Evolutionary conservation across 2,797 vertebrate genomes (phyloP), one percentile per base, ranked within the genome.

Genomic region (Notamacropus eugenii): DNA sequence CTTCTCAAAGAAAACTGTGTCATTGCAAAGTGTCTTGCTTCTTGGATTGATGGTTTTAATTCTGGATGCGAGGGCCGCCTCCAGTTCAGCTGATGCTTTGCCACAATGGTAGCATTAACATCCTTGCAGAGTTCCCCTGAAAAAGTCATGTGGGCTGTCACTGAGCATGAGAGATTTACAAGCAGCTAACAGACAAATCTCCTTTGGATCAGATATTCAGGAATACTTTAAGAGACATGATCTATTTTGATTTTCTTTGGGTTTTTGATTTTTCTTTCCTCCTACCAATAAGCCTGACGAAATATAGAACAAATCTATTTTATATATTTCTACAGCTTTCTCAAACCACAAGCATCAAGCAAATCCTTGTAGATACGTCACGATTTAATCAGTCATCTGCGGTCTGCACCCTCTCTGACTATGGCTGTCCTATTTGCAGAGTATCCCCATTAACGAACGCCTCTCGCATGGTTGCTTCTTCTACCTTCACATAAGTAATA

Each of bases 171-270:
- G 94, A 97, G 96, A 98, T 97, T 98, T 98, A 98, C 95, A 97
- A 97, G 97, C 97, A 98, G 95, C 91, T 97, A 97, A 97, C 90
- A 95, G 94, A 46, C 93, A 92, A 97, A 97, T 95, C 91, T 98
- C 96, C 93, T 95, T 62, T 62, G 91, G 90, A 97, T 95, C 91
- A 93, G n/a, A 91, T 54, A 93, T 94, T 97, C 90, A 58, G 94
- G 91, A 96, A 74, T n/a, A 97, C 93, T 97, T 96, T 96, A 91
- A 93, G 96, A 96, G 98, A 97, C 54, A 92, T 11, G 94, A 97
- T 94, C 90, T 96, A 54, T 97, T 97, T 92, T 97, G 93, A 94
- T 97, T 97, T 95, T 62, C 46, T 96, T 96, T 97, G 93, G 92
- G 50, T 52, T 67, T 12, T 40, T 46, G 34, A 40, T 55, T 55